Conservation (phyloP, 2,797 vertebrate genomes). For the Craterocephalus amniculus region DNA sequence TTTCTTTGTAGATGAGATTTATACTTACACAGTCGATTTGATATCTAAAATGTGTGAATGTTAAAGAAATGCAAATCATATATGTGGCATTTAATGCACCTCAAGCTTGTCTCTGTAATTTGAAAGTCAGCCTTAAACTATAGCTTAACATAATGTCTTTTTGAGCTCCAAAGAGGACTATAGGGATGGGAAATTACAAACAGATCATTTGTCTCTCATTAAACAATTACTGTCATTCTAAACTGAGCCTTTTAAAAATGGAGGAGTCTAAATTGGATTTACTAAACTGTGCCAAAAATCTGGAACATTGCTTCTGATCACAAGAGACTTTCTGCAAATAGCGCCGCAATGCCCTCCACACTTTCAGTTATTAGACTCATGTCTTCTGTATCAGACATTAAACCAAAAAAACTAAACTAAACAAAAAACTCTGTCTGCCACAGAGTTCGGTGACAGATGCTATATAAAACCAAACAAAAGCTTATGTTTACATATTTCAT, state of each 20-base stretch:
- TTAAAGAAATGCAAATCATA: not conserved
- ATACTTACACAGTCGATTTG: not conserved
- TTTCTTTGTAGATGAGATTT: not conserved
- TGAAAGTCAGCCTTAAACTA: too few species aligned
- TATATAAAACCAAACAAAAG: too few species aligned
- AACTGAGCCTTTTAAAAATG: not conserved
- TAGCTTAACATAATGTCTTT: not conserved
- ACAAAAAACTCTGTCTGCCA: too few species aligned
- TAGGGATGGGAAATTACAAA: conserved; percentile 19
- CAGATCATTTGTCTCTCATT: conserved; percentile 15
- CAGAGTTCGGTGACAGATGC: too few species aligned
- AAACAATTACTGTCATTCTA: too few species aligned
- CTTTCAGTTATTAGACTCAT: conserved; percentile 20
- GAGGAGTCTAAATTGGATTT: conserved; percentile 58
- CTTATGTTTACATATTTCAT: too few species aligned
- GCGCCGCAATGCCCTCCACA: conserved; percentile 45
- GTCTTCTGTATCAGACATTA: too few species aligned
- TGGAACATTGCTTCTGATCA: conserved; percentile 62
- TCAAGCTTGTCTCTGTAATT: too few species aligned
- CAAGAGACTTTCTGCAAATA: conserved; percentile 61
- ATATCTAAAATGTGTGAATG: not conserved
- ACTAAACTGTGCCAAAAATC: conserved; percentile 65
- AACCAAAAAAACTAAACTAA: too few species aligned
- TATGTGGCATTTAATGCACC: not conserved
- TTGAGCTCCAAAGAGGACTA: conserved; percentile 9